Evolutionary conservation across 2,797 vertebrate species (phyloP).

Genomic region (Sebastes itinus): DNA sequence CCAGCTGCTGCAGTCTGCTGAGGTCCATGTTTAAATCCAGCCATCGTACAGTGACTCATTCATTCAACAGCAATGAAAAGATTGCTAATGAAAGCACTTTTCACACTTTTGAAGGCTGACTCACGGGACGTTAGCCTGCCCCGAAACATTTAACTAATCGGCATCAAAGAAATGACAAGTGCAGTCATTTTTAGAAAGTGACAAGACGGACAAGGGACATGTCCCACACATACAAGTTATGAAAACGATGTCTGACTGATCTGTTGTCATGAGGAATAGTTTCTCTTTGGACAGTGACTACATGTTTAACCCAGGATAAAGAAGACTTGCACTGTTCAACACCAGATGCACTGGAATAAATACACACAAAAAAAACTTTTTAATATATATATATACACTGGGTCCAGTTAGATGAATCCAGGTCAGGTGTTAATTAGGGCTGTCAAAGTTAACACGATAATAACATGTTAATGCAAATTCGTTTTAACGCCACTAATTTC

Average conservation of each 20-base stretch:
- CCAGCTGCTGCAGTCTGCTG: conserved; percentile 33
- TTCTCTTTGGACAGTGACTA: background rate
- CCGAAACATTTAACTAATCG: conserved; percentile 4
- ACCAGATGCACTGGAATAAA: background rate
- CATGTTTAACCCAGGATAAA: background rate
- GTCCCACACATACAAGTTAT: background rate
- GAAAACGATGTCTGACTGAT: background rate
- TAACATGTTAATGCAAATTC: too few relatives aligned
- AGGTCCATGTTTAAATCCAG: conserved; percentile 14
- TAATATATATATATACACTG: background rate
- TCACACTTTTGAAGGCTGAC: conserved; percentile 2
- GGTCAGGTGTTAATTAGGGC: background rate
- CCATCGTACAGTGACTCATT: conserved; percentile 29
- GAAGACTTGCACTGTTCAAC: background rate
- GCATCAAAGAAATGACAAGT: background rate
- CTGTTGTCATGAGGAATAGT: background rate
- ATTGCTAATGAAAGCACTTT: conserved; percentile 2
- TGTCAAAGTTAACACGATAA: too few relatives aligned
- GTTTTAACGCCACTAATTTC: too few relatives aligned
- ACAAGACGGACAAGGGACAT: background rate
- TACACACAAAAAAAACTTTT: background rate
- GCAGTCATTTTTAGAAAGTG: background rate
- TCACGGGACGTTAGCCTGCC: background rate
- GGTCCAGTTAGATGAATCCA: background rate
- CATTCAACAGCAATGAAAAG: conserved; percentile 9